Evolutionary conservation across 2,888 invertebrate genomes (phyloP), one percentile per base, ranked within the genome.

Genomic region (Lithophane leautieri): DNA sequence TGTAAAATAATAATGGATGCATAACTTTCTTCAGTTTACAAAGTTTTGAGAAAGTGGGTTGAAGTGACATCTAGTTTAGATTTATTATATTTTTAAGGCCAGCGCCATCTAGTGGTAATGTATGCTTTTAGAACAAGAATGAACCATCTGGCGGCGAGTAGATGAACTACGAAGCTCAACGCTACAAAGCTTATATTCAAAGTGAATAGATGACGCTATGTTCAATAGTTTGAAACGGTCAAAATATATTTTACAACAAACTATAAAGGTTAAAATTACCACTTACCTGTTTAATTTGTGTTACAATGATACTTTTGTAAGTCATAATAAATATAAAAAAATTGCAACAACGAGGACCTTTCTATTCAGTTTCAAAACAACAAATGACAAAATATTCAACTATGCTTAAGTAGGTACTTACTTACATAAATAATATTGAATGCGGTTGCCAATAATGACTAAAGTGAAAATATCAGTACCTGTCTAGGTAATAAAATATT

Each of bases 1-100:
- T 94, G 93, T 95, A 94, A 95, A 95, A 93, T 95, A 94, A 94
- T 94, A 93, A 95, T 94, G 92, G 91, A 92, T 89, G 89, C 90
- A 89, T 89, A 92, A 94, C 94, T 94, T 94, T 94, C 94, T 92
- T 93, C 89, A 81, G 78, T 81, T 85, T 73, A 72, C 76, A 79
- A 83, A 73, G 79, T 84, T 87, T 83, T 78, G 76, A 71, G 82
- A 78, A 81, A 83, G 82, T 69, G 77, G 42, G 44, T 62, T 4
- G 81, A 86, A 86, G 91, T 89, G 95, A 86, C 95, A 94, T 94
- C 96, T 95, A 84, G 86, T 70, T 52, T 4, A 2, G 6, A 54
- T 56, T 19, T 16, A 22, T 1, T 69, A 63, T 72, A 44, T 19
- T 58, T 63, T 50, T 56, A 22, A 56, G 2, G 8, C 0, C 50